Percentiles rank a stretch among this genome's conserved stretches.
These are phyloP conservation scores for Orthosia gothica DNA, from an alignment of 2,888 invertebrate genomes.

Conservation along the genomic window DNA sequence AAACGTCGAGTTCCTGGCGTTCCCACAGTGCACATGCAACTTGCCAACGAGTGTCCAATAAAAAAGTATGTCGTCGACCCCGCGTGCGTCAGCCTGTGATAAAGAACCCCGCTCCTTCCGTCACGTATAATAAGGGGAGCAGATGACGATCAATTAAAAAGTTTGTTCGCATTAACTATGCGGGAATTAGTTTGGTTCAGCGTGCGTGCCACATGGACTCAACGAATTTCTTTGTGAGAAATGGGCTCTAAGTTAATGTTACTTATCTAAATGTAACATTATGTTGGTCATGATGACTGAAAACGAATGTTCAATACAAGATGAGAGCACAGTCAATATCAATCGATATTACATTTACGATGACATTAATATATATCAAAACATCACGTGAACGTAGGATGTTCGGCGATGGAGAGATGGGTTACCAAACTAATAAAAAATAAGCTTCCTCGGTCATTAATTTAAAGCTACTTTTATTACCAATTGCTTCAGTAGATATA, in stretches of 20 bases:
- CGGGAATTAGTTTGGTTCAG: slow-evolving; percentile 83
- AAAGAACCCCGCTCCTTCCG: slow-evolving; percentile 83
- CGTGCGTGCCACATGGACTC: slow-evolving; percentile 87
- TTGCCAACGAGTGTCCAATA: slow-evolving; percentile 81
- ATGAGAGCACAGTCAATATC: slow-evolving; percentile 34
- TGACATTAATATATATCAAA: slow-evolving; percentile 26
- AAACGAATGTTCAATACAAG: slow-evolving; percentile 42
- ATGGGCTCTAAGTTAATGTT: slow-evolving; percentile 56
- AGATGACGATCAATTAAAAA: slow-evolving; percentile 91
- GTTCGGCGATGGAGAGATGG: slow-evolving; percentile 26
- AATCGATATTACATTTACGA: slow-evolving; percentile 39
- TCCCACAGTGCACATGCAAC: slow-evolving; percentile 82
- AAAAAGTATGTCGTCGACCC: slow-evolving; percentile 89
- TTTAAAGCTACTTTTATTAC: slow-evolving; percentile 43
- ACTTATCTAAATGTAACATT: slow-evolving; percentile 62
- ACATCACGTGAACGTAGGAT: slow-evolving; percentile 27
- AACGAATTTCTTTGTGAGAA: slow-evolving; percentile 82
- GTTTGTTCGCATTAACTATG: slow-evolving; percentile 89
- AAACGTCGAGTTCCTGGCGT: slow-evolving; percentile 79
- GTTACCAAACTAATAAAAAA: slow-evolving; percentile 66
- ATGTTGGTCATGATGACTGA: slow-evolving; percentile 43
- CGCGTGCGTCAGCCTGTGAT: slow-evolving; percentile 87
- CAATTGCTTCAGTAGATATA: slow-evolving; percentile 30
- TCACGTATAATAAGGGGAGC: slow-evolving; percentile 82
- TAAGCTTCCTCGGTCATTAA: slow-evolving; percentile 24